Conservation (phyloP, 2,797 vertebrate genomes). For the Balearica regulorum region DNA sequence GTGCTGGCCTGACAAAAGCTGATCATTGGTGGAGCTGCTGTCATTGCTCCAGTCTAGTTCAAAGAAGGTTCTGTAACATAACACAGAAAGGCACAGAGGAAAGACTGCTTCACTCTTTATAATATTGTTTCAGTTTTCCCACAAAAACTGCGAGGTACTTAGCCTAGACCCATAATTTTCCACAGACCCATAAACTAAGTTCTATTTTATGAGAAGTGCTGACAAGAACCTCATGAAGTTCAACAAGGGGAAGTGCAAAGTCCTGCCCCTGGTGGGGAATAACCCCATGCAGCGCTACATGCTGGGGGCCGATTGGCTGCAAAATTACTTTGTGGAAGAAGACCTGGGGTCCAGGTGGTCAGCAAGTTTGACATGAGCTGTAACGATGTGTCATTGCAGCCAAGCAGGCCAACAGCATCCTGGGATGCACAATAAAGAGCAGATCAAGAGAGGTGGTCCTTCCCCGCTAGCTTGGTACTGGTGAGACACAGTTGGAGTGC, state of each 20-base stretch:
- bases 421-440: background rate
- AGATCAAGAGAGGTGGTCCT: background rate
- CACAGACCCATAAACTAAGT: background rate
- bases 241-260: background rate
- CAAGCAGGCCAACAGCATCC: background rate
- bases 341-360: background rate
- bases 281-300: background rate
- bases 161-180: background rate
- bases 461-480: accelerated
- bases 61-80: background rate
- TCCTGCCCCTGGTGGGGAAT: background rate
- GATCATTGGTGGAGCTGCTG: background rate
- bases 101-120: background rate
- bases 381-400: background rate
- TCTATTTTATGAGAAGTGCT: background rate
- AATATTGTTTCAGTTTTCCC: background rate
- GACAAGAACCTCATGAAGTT: background rate
- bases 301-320: background rate
- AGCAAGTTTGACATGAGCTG: background rate
- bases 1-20: background rate
- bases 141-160: background rate
- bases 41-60: background rate
- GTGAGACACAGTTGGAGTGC: background rate
- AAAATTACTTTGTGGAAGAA: background rate
- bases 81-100: background rate